Conservation (phyloP, 2,888 invertebrate species). For the Chloromyia formosa region DNA sequence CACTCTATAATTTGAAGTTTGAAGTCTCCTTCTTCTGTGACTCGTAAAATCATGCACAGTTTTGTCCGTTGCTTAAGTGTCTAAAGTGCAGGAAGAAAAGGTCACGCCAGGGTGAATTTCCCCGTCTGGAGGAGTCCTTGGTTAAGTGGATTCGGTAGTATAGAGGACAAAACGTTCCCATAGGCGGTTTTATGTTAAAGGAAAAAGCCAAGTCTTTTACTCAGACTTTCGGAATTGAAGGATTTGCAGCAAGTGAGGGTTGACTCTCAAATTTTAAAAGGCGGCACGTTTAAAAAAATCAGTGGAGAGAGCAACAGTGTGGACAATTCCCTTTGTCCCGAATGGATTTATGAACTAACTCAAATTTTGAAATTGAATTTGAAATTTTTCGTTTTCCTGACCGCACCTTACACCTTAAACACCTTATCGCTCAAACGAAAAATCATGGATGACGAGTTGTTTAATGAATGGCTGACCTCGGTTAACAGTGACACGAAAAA, state of each 20-base stretch:
- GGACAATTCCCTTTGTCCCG: too few species aligned
- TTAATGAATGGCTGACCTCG: slow-evolving; percentile 46
- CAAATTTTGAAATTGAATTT: not conserved
- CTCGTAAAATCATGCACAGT: too few species aligned
- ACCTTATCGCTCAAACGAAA: not conserved
- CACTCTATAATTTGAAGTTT: too few species aligned
- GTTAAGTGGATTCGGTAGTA: not conserved
- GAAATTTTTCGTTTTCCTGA: slow-evolving; percentile 21
- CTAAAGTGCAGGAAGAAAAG: not conserved
- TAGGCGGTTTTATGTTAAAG: not conserved
- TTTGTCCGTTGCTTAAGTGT: too few species aligned
- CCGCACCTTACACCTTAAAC: slow-evolving; percentile 45
- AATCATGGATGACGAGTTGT: not conserved
- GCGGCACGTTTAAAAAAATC: not conserved
- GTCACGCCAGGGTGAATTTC: too few species aligned
- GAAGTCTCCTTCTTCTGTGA: too few species aligned
- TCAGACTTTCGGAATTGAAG: too few species aligned
- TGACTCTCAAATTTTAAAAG: slow-evolving; percentile 49
- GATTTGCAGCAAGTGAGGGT: not conserved
- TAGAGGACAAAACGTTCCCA: not conserved
- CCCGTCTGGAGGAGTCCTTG: too few species aligned
- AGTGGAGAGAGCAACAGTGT: too few species aligned
- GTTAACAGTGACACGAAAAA: slow-evolving; percentile 13
- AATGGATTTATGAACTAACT: too few species aligned
- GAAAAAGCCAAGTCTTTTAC: too few species aligned